Conservation (phyloP, 1,140 invertebrate species). For the Ectropis grisescens region DNA sequence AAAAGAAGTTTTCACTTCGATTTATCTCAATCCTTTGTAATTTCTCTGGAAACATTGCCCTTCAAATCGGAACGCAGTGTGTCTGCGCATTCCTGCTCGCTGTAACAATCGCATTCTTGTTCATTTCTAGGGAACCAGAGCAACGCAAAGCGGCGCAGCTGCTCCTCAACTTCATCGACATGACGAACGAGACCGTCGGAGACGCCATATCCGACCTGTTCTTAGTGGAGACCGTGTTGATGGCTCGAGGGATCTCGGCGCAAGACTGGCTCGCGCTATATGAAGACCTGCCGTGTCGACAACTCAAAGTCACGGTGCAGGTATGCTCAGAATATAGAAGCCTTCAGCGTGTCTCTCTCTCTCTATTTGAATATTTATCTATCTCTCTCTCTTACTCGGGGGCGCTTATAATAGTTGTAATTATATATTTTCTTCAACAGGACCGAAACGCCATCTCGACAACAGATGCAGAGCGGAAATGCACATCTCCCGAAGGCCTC, state of each 20-base stretch:
- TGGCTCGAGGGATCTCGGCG: constrained; percentile 83
- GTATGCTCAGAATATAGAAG: too few species aligned
- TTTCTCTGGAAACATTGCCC: too few species aligned
- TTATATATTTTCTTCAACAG: constrained; percentile 40
- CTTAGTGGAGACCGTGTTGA: constrained; percentile 92
- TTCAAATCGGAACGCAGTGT: too few species aligned
- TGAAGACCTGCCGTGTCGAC: constrained; percentile 88
- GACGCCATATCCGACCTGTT: constrained; percentile 98
- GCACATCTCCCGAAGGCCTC: constrained; percentile 83
- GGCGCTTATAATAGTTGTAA: too few species aligned
- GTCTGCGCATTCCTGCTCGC: too few species aligned
- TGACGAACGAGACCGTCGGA: constrained; percentile 96
- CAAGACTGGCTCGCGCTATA: constrained; percentile 87
- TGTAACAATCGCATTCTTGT: too few species aligned
- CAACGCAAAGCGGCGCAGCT: constrained; percentile 71
- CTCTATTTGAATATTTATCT: too few species aligned
- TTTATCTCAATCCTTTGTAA: too few species aligned
- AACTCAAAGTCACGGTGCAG: constrained; percentile 89
- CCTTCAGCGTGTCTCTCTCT: too few species aligned
- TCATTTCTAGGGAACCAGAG: constrained; percentile 29
- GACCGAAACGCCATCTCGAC: constrained; percentile 90
- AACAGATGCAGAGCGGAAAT: constrained; percentile 86
- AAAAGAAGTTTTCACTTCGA: too few species aligned
- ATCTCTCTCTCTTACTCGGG: too few species aligned
- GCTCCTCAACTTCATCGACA: constrained; percentile 79